Conservation (phyloP, 2,888 invertebrate genomes). For the Rutpela maculata region DNA sequence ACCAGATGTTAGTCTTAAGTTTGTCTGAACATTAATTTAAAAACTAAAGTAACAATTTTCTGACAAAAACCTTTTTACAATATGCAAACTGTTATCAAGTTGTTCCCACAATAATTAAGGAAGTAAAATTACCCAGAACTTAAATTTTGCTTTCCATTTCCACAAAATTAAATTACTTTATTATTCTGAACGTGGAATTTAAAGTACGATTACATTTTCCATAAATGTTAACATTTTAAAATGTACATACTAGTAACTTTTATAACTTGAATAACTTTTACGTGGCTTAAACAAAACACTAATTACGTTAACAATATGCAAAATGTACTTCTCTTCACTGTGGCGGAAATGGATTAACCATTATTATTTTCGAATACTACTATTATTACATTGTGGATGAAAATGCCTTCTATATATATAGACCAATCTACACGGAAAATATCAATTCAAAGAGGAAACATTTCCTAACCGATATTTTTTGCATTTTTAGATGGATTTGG, state of each 20-base stretch:
- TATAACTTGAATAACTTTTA: constrained; percentile 17
- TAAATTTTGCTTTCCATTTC: constrained; percentile 34
- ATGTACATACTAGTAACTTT: constrained; percentile 30
- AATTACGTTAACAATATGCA: neutral
- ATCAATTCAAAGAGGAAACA: no score
- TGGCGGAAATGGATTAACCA: neutral
- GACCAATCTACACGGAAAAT: no score
- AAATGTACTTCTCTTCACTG: neutral
- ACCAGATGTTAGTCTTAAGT: neutral
- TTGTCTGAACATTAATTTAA: constrained; percentile 1
- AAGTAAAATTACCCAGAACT: constrained; percentile 36
- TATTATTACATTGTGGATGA: no score
- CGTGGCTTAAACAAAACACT: constrained; percentile 7
- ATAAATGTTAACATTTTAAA: constrained; percentile 39
- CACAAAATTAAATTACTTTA: constrained; percentile 44
- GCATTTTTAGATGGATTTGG: no score
- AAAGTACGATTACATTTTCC: constrained; percentile 38
- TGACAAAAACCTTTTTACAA: constrained; percentile 7
- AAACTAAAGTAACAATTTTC: constrained; percentile 9
- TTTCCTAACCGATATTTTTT: no score
- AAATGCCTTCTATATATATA: no score
- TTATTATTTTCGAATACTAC: no score
- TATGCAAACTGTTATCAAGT: constrained; percentile 22
- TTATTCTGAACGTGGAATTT: constrained; percentile 46
- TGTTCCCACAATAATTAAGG: constrained; percentile 31